Conservation (phyloP, 1,140 invertebrate species). For the Cyphomyrmex costatus region DNA sequence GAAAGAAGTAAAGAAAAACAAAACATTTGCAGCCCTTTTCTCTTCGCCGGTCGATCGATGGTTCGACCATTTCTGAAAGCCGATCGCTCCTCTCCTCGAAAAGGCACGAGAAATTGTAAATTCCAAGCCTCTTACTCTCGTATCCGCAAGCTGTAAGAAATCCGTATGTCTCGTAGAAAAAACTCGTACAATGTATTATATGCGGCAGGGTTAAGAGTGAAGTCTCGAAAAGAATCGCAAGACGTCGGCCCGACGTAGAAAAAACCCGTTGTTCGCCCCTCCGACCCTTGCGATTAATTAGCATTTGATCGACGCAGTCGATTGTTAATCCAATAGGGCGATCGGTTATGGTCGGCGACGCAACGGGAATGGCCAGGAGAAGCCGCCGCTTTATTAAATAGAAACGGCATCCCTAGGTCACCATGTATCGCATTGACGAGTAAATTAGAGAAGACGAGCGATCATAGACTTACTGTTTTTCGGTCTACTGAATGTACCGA, state of each 20-base stretch:
- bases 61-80: conserved; percentile 14
- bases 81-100: conserved; percentile 73
- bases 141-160: conserved; percentile 49
- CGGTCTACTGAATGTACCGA: conserved; percentile 43
- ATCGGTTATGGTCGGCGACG: conserved; percentile 21
- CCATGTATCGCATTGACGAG: conserved; percentile 46
- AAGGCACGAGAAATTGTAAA: conserved; percentile 70
- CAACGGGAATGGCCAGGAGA: conserved; percentile 39
- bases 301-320: neutral
- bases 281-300: conserved; percentile 17
- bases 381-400: neutral
- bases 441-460: conserved; percentile 60
- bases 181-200: conserved; percentile 32
- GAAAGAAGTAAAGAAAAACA: conserved; percentile 18
- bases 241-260: neutral
- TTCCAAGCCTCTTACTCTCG: conserved; percentile 60
- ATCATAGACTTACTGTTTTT: conserved; percentile 37
- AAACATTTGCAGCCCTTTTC: conserved; percentile 6
- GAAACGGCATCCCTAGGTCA: conserved; percentile 26
- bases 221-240: conserved; percentile 18
- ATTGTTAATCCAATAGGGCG: conserved; percentile 8
- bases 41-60: conserved; percentile 60
- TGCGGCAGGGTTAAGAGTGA: conserved; percentile 46
- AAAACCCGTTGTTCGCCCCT: conserved; percentile 15
- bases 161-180: conserved; percentile 48